Evolutionary conservation across 2,113 vertebrate genomes (phyloP).

Genomic region (Clarias magur): DNA sequence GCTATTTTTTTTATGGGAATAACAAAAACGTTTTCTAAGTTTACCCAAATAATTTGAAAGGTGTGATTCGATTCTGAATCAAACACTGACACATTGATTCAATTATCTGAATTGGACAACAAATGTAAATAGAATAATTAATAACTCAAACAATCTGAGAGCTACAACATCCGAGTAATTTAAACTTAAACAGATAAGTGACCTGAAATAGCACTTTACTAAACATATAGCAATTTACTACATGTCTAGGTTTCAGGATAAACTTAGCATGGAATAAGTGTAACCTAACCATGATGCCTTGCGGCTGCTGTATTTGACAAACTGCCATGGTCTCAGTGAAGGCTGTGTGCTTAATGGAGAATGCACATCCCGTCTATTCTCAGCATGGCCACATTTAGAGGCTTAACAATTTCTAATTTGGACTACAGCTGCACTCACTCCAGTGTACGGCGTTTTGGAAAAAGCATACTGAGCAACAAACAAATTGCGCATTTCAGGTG

Average conservation of each 20-base stretch:
- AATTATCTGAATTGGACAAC: too few relatives aligned
- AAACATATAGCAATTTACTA: background rate
- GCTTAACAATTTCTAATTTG: constrained; percentile 57
- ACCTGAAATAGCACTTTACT: background rate
- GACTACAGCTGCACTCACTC: constrained; percentile 38
- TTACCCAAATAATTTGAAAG: too few relatives aligned
- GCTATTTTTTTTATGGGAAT: too few relatives aligned
- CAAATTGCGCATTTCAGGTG: background rate
- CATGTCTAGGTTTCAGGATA: background rate
- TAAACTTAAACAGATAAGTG: background rate
- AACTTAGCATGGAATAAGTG: background rate
- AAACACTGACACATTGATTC: too few relatives aligned
- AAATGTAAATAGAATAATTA: too few relatives aligned
- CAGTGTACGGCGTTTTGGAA: background rate
- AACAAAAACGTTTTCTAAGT: too few relatives aligned
- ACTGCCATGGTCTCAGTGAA: constrained; percentile 48
- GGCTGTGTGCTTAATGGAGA: constrained; percentile 61
- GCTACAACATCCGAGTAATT: background rate
- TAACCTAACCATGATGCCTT: constrained; percentile 31
- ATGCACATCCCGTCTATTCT: constrained; percentile 71
- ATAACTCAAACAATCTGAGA: background rate
- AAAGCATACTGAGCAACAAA: background rate
- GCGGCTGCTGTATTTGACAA: constrained; percentile 45
- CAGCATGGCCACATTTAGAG: constrained; percentile 69
- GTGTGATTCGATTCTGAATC: too few relatives aligned